These are phyloP conservation scores for Xenotilapia longispinis DNA, from an alignment of 2,113 vertebrate species.

Conservation along the genomic window DNA sequence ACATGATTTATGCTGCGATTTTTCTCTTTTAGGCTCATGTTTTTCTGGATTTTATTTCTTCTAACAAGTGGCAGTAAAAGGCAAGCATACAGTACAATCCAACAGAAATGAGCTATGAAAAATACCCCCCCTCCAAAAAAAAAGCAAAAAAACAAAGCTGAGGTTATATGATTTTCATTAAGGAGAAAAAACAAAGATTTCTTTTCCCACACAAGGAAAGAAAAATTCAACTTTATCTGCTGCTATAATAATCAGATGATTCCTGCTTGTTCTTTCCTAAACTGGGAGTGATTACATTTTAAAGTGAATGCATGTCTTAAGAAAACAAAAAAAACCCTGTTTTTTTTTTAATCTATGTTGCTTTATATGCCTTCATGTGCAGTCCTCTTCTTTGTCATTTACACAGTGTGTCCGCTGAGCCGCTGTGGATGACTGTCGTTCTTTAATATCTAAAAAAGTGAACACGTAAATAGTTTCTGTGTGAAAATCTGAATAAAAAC, in stretches of 20 bases:
- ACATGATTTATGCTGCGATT: background rate
- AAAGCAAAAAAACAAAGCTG: background rate
- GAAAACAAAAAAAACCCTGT: background rate
- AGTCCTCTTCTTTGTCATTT: conserved; percentile 18
- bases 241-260: background rate
- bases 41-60: background rate
- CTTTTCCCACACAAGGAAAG: background rate
- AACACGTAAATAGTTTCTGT: background rate
- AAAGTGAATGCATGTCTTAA: background rate
- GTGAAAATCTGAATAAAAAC: background rate
- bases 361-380: background rate
- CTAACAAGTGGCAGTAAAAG: background rate
- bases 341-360: background rate
- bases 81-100: background rate
- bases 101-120: background rate
- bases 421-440: background rate
- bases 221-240: background rate
- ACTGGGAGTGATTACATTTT: background rate
- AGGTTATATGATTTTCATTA: background rate
- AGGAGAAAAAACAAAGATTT: background rate
- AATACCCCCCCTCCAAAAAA: background rate
- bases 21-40: background rate
- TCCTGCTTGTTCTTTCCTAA: background rate
- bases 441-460: conserved; percentile 62
- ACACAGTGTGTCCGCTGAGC: background rate